Evolutionary conservation across 2,113 vertebrate genomes (phyloP).

Genomic region (Suricata suricatta): DNA sequence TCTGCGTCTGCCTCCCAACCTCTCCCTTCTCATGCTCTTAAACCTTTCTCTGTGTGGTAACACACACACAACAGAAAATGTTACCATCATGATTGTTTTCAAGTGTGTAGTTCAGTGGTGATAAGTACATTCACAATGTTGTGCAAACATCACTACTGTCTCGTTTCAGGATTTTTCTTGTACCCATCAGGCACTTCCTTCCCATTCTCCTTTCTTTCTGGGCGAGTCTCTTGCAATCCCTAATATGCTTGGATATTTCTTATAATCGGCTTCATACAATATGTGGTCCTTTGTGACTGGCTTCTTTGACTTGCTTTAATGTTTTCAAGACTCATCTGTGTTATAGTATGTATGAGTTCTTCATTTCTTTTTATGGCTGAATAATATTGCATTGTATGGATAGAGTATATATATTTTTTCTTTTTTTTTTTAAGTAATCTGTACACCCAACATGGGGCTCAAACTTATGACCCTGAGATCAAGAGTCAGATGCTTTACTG

Average conservation of each 20-base stretch:
- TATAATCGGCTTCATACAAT: neutral
- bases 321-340: neutral
- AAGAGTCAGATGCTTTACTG: neutral
- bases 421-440: neutral
- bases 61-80: neutral
- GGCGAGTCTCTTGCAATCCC: neutral
- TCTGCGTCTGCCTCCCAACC: neutral
- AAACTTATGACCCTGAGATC: neutral
- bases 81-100: neutral
- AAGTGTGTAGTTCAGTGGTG: neutral
- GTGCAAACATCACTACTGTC: neutral
- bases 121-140: neutral
- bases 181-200: neutral
- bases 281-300: neutral
- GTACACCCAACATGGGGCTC: neutral
- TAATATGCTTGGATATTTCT: neutral
- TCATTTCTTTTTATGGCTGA: neutral
- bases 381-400: neutral
- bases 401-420: too few relatives aligned
- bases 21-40: neutral
- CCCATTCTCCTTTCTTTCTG: accelerated
- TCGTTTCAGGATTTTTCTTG: neutral
- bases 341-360: too few relatives aligned
- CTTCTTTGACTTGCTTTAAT: neutral
- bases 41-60: neutral